These are phyloP conservation scores for Chrysomela aeneicollis DNA, from an alignment of 2,888 invertebrate species.

Conservation along the genomic window DNA sequence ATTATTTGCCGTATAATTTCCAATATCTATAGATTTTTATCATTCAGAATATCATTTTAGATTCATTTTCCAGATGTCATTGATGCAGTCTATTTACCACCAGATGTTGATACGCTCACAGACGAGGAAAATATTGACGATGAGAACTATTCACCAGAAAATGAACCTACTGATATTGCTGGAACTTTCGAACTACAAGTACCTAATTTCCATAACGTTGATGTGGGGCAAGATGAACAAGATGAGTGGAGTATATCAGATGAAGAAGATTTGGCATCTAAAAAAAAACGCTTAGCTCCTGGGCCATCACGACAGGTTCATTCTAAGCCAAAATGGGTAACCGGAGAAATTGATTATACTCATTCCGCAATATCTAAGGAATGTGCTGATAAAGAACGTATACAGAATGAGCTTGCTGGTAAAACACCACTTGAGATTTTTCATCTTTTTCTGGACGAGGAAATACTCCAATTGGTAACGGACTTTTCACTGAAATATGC, in stretches of 20 bases:
- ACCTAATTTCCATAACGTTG: conserved; percentile 20
- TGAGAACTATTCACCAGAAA: conserved; percentile 26
- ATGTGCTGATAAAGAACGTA: conserved; percentile 18
- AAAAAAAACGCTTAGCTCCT: conserved; percentile 31
- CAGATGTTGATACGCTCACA: conserved; percentile 36
- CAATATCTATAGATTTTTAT: background rate
- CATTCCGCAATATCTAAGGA: conserved; percentile 27
- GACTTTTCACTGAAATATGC: conserved; percentile 33
- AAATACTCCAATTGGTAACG: conserved; percentile 25
- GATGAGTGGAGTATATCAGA: conserved; percentile 28
- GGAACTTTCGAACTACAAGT: conserved; percentile 38
- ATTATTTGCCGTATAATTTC: no score
- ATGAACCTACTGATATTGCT: conserved; percentile 35
- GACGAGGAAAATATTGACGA: conserved; percentile 38
- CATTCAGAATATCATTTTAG: conserved; percentile 19
- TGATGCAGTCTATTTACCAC: conserved; percentile 55
- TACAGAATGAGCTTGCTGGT: conserved; percentile 29
- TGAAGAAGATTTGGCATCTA: conserved; percentile 32
- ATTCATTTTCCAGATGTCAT: conserved; percentile 13
- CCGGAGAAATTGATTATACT: conserved; percentile 28
- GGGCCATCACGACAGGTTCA: conserved; percentile 15
- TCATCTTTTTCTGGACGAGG: conserved; percentile 35
- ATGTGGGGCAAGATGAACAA: conserved; percentile 17
- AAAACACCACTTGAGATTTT: conserved; percentile 35
- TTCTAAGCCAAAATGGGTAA: conserved; percentile 20